Conservation (phyloP, 2,888 invertebrate species). For the Megaustenia siamemsis region DNA sequence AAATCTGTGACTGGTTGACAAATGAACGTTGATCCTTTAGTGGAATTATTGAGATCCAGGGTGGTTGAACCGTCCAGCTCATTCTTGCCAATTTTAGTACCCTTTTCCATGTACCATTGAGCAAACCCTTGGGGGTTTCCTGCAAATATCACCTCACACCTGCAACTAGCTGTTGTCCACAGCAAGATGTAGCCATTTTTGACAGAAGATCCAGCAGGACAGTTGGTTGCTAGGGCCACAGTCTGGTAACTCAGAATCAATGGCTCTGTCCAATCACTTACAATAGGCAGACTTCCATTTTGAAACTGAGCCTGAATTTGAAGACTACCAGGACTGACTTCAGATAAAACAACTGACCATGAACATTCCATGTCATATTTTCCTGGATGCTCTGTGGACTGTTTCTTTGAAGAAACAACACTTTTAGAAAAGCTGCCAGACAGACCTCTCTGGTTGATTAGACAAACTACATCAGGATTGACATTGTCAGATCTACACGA, state of each 20-base stretch:
- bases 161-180: not conserved
- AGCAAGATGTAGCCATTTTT: constrained; percentile 17
- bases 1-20: not conserved
- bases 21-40: not conserved
- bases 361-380: not conserved
- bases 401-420: too few species aligned
- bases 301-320: not conserved
- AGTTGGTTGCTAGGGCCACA: not conserved
- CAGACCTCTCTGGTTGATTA: too few species aligned
- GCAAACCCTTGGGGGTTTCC: constrained; percentile 12
- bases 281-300: not conserved
- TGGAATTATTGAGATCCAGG: not conserved
- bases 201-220: not conserved
- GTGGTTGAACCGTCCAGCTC: not conserved
- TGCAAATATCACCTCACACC: not conserved
- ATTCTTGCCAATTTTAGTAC: not conserved
- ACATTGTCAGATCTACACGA: too few species aligned
- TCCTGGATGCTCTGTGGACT: not conserved
- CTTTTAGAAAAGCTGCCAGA: not conserved
- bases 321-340: not conserved
- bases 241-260: not conserved
- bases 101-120: constrained; percentile 10
- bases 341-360: not conserved
- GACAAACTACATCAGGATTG: too few species aligned
- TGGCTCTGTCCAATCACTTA: not conserved